Percentiles rank a stretch among this genome's conserved stretches.
These are phyloP conservation scores for Craseonycteris thonglongyai DNA, from an alignment of 2,113 vertebrate genomes.

Conservation along the genomic window DNA sequence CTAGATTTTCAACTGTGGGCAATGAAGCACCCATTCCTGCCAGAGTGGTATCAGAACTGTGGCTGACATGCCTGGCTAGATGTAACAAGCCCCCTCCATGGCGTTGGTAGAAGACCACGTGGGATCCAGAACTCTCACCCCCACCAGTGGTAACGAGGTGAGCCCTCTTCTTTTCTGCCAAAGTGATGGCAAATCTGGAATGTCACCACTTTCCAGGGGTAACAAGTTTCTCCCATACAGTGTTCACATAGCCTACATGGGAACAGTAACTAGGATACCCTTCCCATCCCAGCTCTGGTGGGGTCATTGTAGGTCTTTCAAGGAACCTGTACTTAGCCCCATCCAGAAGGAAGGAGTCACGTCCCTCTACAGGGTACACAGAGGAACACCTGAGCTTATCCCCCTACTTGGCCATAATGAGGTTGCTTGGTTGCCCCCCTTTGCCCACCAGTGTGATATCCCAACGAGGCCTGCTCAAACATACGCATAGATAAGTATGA, in stretches of 20 bases:
- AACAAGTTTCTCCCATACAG: not conserved
- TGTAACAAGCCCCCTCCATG: not conserved
- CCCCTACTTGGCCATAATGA: not conserved
- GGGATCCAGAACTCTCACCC: not conserved
- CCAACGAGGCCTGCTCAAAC: not conserved
- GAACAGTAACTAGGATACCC: not conserved
- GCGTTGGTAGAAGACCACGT: not conserved
- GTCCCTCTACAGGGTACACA: not conserved
- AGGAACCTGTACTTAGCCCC: not conserved
- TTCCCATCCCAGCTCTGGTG: rapidly evolving
- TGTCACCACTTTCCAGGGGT: not conserved
- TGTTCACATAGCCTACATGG: not conserved
- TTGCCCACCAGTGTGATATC: not conserved
- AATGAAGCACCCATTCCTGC: not conserved
- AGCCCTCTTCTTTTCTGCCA: not conserved
- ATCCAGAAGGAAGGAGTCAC: not conserved
- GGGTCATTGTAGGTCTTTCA: not conserved
- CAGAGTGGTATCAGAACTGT: not conserved
- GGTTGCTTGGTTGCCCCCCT: rapidly evolving
- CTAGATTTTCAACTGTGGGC: not conserved
- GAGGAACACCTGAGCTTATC: not conserved
- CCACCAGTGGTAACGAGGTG: not conserved
- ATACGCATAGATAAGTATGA: not conserved
- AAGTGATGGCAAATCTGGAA: not conserved
- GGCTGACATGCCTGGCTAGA: not conserved